Percentiles rank a stretch among this genome's conserved stretches.
These are phyloP conservation scores for Phania funesta DNA, from an alignment of 2,888 invertebrate species.

Conservation along the genomic window DNA sequence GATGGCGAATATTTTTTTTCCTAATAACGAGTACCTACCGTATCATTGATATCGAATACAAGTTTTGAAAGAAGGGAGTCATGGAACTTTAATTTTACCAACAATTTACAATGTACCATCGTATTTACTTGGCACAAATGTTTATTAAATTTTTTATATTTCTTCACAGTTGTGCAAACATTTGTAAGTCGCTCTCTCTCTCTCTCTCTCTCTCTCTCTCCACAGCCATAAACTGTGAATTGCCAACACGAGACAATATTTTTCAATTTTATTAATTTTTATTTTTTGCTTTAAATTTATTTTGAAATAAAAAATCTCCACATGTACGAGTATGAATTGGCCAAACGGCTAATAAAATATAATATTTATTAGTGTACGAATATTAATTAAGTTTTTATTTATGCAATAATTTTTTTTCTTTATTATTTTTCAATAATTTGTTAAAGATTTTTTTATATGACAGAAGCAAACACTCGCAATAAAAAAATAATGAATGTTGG, in stretches of 20 bases:
- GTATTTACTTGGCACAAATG: background rate
- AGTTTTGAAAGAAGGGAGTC: too few relatives aligned
- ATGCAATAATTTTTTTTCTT: slow-evolving; percentile 50
- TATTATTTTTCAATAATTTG: background rate
- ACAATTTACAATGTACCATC: background rate
- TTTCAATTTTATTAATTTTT: slow-evolving; percentile 44
- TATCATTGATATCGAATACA: too few relatives aligned
- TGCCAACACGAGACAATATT: slow-evolving; percentile 53
- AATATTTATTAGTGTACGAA: slow-evolving; percentile 52
- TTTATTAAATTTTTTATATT: slow-evolving; percentile 21
- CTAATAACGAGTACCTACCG: too few relatives aligned
- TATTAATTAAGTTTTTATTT: slow-evolving; percentile 63
- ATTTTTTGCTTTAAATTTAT: slow-evolving; percentile 34
- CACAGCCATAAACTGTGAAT: slow-evolving; percentile 38
- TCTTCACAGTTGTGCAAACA: slow-evolving; percentile 21
- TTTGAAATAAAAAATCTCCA: background rate
- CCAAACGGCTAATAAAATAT: slow-evolving; percentile 63
- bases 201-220: too few relatives aligned
- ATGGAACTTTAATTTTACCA: background rate
- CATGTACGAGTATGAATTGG: slow-evolving; percentile 33
- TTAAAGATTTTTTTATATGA: slow-evolving; percentile 7
- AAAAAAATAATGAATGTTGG: background rate
- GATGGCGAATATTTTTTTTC: too few relatives aligned
- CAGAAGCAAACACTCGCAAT: background rate
- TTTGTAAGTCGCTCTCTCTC: slow-evolving; percentile 11